phyloP scores from a whole-genome alignment of 2,888 invertebrate species.

The Rhagium mordax region DNA sequence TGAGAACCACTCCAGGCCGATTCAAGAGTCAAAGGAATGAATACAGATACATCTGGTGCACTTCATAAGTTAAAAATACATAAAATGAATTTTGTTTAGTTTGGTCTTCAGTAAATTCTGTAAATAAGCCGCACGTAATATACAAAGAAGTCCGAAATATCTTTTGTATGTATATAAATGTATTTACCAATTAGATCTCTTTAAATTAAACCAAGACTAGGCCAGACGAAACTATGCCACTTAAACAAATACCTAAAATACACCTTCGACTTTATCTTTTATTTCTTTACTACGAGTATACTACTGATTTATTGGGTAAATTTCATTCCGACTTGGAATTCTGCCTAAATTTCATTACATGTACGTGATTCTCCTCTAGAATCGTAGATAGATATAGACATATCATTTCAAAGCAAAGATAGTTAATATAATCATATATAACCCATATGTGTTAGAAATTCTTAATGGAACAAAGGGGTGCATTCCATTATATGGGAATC shows the following conservation, averaged over 20 bases:
- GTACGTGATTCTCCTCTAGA: not conserved
- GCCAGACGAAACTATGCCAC: too few species aligned
- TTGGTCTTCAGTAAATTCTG: too few species aligned
- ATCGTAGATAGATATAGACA: not conserved
- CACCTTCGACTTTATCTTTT: not conserved
- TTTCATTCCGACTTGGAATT: not conserved
- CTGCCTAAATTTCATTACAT: not conserved
- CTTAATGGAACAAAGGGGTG: not conserved
- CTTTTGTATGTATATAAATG: too few species aligned
- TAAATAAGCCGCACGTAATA: too few species aligned
- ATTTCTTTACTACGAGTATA: not conserved
- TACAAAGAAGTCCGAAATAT: too few species aligned
- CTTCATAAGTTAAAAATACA: not conserved
- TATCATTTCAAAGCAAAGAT: not conserved
- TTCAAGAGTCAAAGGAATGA: not conserved
- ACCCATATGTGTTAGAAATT: not conserved
- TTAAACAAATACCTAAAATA: not conserved
- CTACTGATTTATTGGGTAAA: not conserved
- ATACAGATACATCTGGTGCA: slow-evolving; percentile 10
- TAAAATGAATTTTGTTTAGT: not conserved
- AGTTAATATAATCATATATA: not conserved
- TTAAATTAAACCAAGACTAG: too few species aligned
- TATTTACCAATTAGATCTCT: too few species aligned
- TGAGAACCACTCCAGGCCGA: not conserved
- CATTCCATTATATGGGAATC: not conserved